Percentiles rank a stretch among this genome's conserved stretches.
Evolutionary conservation across 2,888 invertebrate genomes (phyloP).

Genomic region (Pyralis farinalis): DNA sequence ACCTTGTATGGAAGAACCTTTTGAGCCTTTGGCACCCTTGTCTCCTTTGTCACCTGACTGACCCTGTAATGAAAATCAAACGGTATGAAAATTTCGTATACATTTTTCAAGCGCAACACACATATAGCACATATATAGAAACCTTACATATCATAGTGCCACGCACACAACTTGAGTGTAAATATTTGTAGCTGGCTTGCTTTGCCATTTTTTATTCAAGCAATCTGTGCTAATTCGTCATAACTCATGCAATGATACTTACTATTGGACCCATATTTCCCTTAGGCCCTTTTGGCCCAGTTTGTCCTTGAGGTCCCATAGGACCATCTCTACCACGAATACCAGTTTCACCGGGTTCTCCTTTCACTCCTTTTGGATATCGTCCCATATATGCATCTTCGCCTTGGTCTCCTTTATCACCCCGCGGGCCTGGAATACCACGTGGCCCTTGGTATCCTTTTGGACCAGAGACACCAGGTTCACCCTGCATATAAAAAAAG

Average conservation of each 20-base stretch:
- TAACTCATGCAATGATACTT: conserved; percentile 18
- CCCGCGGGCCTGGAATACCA: conserved; percentile 85
- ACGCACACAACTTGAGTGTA: too few species aligned
- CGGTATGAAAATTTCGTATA: neutral
- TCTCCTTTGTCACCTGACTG: conserved; percentile 84
- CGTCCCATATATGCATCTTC: conserved; percentile 88
- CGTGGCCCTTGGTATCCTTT: conserved; percentile 88
- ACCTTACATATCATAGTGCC: too few species aligned
- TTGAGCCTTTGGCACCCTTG: conserved; percentile 84
- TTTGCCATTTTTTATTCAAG: too few species aligned
- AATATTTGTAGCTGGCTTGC: too few species aligned
- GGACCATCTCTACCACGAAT: conserved; percentile 83
- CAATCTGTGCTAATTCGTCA: too few species aligned
- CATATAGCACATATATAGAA: too few species aligned
- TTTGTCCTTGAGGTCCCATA: conserved; percentile 83
- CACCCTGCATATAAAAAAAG: conserved; percentile 77
- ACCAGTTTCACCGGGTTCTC: conserved; percentile 90
- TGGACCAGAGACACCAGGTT: conserved; percentile 85
- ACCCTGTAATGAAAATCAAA: conserved; percentile 73
- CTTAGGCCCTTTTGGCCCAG: conserved; percentile 80
- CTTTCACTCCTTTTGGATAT: conserved; percentile 90
- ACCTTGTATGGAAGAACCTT: conserved; percentile 75
- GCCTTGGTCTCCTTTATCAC: conserved; percentile 89
- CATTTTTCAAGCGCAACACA: too few species aligned
- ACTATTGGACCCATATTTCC: conserved; percentile 83